Evolutionary conservation across 1,140 invertebrate genomes (phyloP).

Genomic region (Heliothis virescens): DNA sequence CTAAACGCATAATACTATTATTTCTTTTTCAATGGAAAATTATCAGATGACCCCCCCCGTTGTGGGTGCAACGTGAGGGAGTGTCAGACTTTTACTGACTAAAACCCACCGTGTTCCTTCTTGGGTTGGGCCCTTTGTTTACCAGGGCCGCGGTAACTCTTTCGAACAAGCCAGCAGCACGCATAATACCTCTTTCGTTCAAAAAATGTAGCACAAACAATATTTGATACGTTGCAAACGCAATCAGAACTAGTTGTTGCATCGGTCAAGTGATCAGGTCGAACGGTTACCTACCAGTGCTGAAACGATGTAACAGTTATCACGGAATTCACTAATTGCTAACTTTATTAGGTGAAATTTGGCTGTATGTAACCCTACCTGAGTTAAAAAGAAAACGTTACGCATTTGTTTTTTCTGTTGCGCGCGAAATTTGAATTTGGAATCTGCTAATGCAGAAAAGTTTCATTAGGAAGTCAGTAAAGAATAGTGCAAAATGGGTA

Average conservation of each 20-base stretch:
- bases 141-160: not conserved
- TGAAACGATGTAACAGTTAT: constrained; percentile 40
- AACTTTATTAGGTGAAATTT: constrained; percentile 36
- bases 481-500: no score
- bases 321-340: constrained; percentile 35
- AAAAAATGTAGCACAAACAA: constrained; percentile 30
- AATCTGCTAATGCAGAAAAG: not conserved
- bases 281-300: constrained; percentile 27
- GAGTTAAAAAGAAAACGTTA: constrained; percentile 11
- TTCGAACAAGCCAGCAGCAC: not conserved
- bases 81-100: no score
- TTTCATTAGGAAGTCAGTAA: not conserved
- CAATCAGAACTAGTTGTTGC: constrained; percentile 30
- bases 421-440: not conserved
- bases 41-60: no score
- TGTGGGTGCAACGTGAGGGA: no score
- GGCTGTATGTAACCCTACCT: constrained; percentile 12
- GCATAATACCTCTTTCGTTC: not conserved
- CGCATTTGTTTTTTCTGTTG: constrained; percentile 5
- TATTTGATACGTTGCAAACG: not conserved
- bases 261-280: constrained; percentile 37
- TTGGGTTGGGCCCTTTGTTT: no score
- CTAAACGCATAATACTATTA: no score
- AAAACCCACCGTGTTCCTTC: no score
- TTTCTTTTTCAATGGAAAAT: no score